Evolutionary conservation across 1,140 invertebrate genomes (phyloP), one percentile per base, ranked within the genome.

Genomic region (Latrodectus geometricus): DNA sequence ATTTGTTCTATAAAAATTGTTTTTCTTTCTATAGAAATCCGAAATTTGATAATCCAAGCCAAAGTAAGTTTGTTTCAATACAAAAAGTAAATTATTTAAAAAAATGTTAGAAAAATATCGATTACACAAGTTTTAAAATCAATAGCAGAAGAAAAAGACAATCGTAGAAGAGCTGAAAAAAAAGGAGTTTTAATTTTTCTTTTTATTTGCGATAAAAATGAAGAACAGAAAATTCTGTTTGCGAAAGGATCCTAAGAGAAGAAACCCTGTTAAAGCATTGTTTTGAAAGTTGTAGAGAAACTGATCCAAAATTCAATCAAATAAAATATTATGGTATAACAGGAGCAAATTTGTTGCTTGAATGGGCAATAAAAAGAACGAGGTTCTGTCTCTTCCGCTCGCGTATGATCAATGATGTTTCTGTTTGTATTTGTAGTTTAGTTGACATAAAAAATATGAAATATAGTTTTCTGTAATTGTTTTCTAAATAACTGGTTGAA

Each of bases 251-350:
- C 54, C 17, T 11, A 17, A 61, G 17, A 61, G 54, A 61, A 61
- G 17, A 61, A 61, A 61, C 54, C 8, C 17, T 14, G 17, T 61
- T 61, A 17, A 14, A 61, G 54, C 54, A 61, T 61, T 11, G 17
- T 61, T 61, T 61, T 61, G 54, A 69, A 69, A 69, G 7, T 21
- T 21, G 68, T 23, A 69, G 17, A 23, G 68, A 69, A 69, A 69
- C 11, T 69, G 68, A 69, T 23, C 68, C n/a, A 69, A n/a, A 69
- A 69, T 69, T 69, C 68, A 69, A 69, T 69, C 68, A 69, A 69
- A 69, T n/a, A 23, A 69, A 69, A 69, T 23, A n/a, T n/a, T 21
- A 69, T 69, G 21, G 68, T 69, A n/a, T 21, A 23, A 69, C 9
- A 69, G 68, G 20, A 69, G 68, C 68, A 8, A 23, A 8, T 21